Evolutionary conservation across 2,113 vertebrate species (phyloP), one percentile per base, ranked within the genome.

Genomic region (Chloebia gouldiae): DNA sequence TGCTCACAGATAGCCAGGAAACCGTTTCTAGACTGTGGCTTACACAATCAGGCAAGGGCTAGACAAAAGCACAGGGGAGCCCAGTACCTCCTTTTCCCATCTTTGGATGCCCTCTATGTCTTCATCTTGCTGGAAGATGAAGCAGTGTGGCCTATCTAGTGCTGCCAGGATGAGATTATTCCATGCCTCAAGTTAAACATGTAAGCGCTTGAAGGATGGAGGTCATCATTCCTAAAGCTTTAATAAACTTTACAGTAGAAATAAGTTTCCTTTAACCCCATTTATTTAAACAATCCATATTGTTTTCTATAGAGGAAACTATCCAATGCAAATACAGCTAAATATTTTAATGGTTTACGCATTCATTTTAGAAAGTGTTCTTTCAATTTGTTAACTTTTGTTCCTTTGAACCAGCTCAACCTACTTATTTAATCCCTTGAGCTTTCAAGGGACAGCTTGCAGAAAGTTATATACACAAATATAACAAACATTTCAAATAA

Each of bases 391-490:
- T 97, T 98, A 98, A 98, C 97, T 97, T 96, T 97, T 97, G 92
- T 97, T 98, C 96, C 93, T 97, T 98, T 98, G 97, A 98, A 98
- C 97, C 83, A 69, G 88, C 89, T 97, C 96, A 98, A 94, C 97
- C 98, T 97, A 98, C 97, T 97, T 97, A 93, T 97, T 98, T 97
- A 98, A 98, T 98, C 97, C 94, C 96, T 92, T 81, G 95, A 96
- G 97, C 89, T 97, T 98, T 98, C 98, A 98, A 97, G 97, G 97
- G 97, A 97, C 97, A 98, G 97, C 95, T 97, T 98, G 97, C 94
- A 97, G 98, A 98, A 98, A 97, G 93, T 98, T 98, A 97, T 98
- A 98, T 98, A 98, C 97, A 98, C 97, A 98, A 98, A 97, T 97
- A 96, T 96, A 98, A 96, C 98, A 98, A 98, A 97, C 98, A 98